Base-by-base conservation (phyloP, 2,888 invertebrate species). In the Eupithecia insigniata region DNA sequence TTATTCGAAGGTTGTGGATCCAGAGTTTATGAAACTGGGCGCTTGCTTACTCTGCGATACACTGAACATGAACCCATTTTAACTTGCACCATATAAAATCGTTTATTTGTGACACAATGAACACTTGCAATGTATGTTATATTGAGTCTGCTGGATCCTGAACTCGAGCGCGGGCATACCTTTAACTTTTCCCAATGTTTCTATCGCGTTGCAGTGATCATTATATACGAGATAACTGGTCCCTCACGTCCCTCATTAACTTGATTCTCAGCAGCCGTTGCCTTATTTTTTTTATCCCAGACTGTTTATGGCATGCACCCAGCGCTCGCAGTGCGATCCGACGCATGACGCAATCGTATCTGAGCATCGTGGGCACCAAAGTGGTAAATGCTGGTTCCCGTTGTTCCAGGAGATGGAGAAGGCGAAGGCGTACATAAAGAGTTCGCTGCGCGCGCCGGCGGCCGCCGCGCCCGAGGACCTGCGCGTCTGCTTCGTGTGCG, bases 371-470 rank as follows among this genome's bases (percentile, higher is more conserved):
- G 46, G 18, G 2, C 1, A 0, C 55, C 55, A 28, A 5, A 8
- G 7, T 64, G 22, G 36, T 14, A 12, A 36, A 16, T 1, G 22
- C 2, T 0, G 0, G 16, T 69, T 30, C 2, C 36, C 18, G 51
- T 69, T 32, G 22, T 69, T 28, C 3, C 71, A 74, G 74, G 84
- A 82, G 81, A 96, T 96, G 96, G 96, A 96, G 94, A 96, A 95
- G 89, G 96, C 95, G 86, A 96, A 96, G 93, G 95, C 96, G 79
- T 96, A 96, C 86, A 96, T 96, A 90, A 96, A 96, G 92, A 96
- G 96, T 91, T 96, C 96, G 92, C 94, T 96, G 85, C 95, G 95
- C 82, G 88, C 90, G 83, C 87, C 89, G 96, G 83, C 95, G 95
- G 84, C 95, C 83, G 96, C 96, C 30, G 14, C 60, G 61, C 16